Conservation (phyloP, 1,140 invertebrate genomes). For the Pollicipes pollicipes region DNA sequence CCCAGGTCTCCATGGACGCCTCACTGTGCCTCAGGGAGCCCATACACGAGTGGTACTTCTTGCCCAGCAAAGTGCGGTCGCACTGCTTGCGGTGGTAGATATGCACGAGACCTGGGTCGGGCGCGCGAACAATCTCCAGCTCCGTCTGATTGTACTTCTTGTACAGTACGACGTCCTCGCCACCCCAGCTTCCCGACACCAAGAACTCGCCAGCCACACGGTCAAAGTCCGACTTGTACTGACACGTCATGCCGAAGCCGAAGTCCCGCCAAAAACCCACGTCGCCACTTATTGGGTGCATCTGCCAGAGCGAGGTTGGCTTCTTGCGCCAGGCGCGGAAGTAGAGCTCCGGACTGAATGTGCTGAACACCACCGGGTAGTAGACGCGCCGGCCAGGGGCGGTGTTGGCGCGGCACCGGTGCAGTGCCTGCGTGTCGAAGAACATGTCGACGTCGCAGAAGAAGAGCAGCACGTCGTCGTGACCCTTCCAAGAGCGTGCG, state of each 20-base stretch:
- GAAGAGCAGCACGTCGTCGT: constrained; percentile 45
- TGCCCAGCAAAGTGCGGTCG: neutral
- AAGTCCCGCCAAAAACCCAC: constrained; percentile 65
- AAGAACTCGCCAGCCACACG: constrained; percentile 33
- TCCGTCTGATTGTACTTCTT: constrained; percentile 23
- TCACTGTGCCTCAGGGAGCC: neutral
- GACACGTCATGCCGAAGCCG: constrained; percentile 68
- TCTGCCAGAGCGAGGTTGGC: neutral
- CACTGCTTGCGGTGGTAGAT: constrained; percentile 61
- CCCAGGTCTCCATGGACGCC: neutral
- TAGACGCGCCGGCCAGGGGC: constrained; percentile 51
- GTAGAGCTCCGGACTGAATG: constrained; percentile 47
- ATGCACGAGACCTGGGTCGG: constrained; percentile 66
- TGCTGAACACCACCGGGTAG: constrained; percentile 66
- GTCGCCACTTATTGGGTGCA: neutral
- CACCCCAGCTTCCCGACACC: constrained; percentile 65
- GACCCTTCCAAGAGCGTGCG: neutral
- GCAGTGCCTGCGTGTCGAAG: constrained; percentile 54
- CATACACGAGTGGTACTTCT: neutral
- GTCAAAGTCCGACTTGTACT: constrained; percentile 60
- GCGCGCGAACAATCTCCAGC: constrained; percentile 43
- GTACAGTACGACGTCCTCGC: constrained; percentile 57
- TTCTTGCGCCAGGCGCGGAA: neutral
- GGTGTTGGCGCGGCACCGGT: constrained; percentile 36
- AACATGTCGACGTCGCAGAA: constrained; percentile 69